A percentile compares a stretch with the other conserved stretches of the same genome.
phyloP scores from a whole-genome alignment of 2,888 invertebrate genomes.

The Liodrosophila aerea region DNA sequence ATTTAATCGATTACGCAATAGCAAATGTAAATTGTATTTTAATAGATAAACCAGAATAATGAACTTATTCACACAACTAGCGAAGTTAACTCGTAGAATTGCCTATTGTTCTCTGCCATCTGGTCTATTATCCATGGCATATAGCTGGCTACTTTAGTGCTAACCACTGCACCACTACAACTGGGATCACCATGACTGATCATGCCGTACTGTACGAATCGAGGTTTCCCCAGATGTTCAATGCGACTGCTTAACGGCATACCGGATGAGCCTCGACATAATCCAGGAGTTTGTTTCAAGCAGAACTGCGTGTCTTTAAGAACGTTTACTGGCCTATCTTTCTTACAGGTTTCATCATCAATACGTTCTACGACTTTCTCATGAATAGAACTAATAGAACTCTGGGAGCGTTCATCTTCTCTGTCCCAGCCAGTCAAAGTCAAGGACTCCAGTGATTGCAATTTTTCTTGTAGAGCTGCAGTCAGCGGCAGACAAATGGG shows the following conservation, averaged over 20 bases:
- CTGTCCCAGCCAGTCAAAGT: constrained; percentile 7
- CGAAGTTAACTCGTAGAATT: too few relatives aligned
- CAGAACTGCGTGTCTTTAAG: constrained; percentile 8
- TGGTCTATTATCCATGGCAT: constrained; percentile 23
- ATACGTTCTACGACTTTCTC: too few relatives aligned
- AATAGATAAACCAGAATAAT: too few relatives aligned
- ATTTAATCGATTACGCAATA: too few relatives aligned
- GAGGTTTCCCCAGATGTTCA: constrained; percentile 10
- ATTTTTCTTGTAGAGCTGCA: constrained; percentile 10
- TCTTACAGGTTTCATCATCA: too few relatives aligned
- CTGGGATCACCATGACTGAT: neutral
- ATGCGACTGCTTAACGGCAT: constrained; percentile 9
- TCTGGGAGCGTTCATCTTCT: neutral
- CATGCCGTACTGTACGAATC: constrained; percentile 25
- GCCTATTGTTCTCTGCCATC: too few relatives aligned
- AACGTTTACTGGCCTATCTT: too few relatives aligned
- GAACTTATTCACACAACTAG: too few relatives aligned
- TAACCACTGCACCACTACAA: neutral
- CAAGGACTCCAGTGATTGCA: constrained; percentile 1
- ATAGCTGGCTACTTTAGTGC: constrained; percentile 10
- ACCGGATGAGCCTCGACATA: constrained; percentile 8
- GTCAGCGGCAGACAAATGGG: constrained; percentile 31
- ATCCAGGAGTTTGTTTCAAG: neutral
- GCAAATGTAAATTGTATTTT: too few relatives aligned
- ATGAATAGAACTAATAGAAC: neutral